Percentiles rank a stretch among this genome's conserved stretches.
These are phyloP conservation scores for Osmerus eperlanus DNA, from an alignment of 2,113 vertebrate genomes.

Conservation along the genomic window DNA sequence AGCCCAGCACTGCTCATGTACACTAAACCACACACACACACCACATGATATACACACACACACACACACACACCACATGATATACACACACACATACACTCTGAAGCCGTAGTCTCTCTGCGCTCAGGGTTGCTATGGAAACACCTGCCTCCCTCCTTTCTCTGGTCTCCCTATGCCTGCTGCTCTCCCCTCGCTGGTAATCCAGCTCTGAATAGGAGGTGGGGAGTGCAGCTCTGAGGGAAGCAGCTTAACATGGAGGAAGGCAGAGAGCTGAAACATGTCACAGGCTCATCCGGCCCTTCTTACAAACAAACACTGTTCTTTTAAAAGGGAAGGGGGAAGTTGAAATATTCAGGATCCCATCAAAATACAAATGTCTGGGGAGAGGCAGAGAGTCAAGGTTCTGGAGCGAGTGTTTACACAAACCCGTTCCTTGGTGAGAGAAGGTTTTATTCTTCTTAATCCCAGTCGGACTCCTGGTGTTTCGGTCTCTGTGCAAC, in stretches of 20 bases:
- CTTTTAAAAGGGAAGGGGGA: not conserved
- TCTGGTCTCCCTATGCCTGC: slow-evolving; percentile 4
- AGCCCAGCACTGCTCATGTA: too few species aligned
- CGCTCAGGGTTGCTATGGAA: slow-evolving; percentile 68
- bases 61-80: slow-evolving; percentile 12
- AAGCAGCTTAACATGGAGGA: slow-evolving; percentile 59
- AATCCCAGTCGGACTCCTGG: not conserved
- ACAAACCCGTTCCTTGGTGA: slow-evolving; percentile 7
- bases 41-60: not conserved
- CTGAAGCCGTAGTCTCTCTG: slow-evolving; percentile 11
- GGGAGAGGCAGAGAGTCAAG: slow-evolving; percentile 8
- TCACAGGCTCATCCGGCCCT: slow-evolving; percentile 18
- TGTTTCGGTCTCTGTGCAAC: too few species aligned
- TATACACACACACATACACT: not conserved
- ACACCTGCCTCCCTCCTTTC: slow-evolving; percentile 55
- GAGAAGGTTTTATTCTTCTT: slow-evolving; percentile 1
- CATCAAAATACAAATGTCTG: slow-evolving; percentile 8
- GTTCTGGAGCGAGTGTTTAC: slow-evolving; percentile 18
- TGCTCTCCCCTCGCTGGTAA: slow-evolving; percentile 45
- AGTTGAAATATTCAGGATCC: slow-evolving; percentile 23
- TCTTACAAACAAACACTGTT: not conserved
- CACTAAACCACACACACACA: not conserved
- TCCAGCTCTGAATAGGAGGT: slow-evolving; percentile 71
- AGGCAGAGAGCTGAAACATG: slow-evolving; percentile 51
- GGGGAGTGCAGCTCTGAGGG: slow-evolving; percentile 50